These are phyloP conservation scores for Pheosia tremula DNA, from an alignment of 2,888 invertebrate species.

Conservation along the genomic window DNA sequence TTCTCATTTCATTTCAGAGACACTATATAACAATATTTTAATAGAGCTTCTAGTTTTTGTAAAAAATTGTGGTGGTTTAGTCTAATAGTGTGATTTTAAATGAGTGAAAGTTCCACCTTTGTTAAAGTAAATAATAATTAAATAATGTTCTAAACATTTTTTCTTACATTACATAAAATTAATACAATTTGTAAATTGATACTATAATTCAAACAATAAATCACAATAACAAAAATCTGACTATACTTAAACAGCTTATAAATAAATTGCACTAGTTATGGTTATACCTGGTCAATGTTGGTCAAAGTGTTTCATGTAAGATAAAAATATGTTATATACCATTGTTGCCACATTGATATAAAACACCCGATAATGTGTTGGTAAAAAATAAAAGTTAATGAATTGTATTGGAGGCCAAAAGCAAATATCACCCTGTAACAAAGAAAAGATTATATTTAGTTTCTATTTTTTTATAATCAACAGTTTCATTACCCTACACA, in stretches of 20 bases:
- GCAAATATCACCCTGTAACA: constrained; percentile 92
- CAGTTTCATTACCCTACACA: no score
- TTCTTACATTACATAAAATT: not conserved
- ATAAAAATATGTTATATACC: constrained; percentile 94
- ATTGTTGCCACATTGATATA: constrained; percentile 95
- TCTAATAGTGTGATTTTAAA: no score
- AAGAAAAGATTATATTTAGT: constrained; percentile 24
- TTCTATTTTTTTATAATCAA: not conserved
- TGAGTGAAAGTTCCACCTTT: no score
- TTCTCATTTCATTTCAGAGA: no score
- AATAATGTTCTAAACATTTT: not conserved
- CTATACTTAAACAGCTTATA: constrained; percentile 11
- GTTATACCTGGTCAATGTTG: constrained; percentile 47
- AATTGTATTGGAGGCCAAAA: constrained; percentile 97
- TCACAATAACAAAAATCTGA: not conserved
- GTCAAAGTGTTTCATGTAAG: constrained; percentile 92
- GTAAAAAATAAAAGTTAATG: constrained; percentile 94
- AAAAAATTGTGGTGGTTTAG: no score
- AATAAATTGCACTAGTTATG: constrained; percentile 10
- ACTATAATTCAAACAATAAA: not conserved
- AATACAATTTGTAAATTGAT: not conserved
- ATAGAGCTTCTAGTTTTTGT: no score
- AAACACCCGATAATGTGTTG: constrained; percentile 92
- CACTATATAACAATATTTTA: no score
- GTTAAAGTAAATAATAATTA: not conserved